These are phyloP conservation scores for Thelaira solivaga DNA, from an alignment of 2,888 invertebrate genomes.

Conservation along the genomic window DNA sequence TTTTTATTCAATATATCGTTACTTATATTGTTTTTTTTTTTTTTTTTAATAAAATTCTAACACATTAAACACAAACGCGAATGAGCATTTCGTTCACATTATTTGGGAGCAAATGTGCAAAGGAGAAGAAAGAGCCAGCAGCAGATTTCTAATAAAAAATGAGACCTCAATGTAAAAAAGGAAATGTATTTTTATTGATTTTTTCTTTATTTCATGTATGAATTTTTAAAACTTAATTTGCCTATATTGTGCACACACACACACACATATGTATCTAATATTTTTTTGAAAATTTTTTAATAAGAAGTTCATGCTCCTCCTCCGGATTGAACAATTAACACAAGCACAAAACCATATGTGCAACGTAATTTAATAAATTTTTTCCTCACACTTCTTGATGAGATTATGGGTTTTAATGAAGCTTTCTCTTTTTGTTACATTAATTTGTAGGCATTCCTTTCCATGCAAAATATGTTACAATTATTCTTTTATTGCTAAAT, in stretches of 20 bases:
- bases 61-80: background rate
- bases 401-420: conserved; percentile 25
- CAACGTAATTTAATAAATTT: conserved; percentile 12
- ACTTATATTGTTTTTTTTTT: too few relatives aligned
- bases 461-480: conserved; percentile 42
- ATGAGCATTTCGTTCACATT: conserved; percentile 33
- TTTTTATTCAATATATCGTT: background rate
- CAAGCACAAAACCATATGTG: conserved; percentile 5
- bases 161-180: conserved; percentile 38
- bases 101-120: conserved; percentile 36
- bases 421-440: conserved; percentile 46
- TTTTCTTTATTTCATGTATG: background rate
- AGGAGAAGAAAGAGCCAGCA: background rate
- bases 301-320: conserved; percentile 17
- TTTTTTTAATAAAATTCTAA: too few relatives aligned
- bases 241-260: background rate
- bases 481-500: conserved; percentile 8
- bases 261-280: background rate
- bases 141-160: conserved; percentile 14
- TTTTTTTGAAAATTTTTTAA: background rate
- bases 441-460: conserved; percentile 38
- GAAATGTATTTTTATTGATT: conserved; percentile 38
- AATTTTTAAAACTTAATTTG: background rate
- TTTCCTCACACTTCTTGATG: conserved; percentile 39
- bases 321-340: conserved; percentile 3